Conservation (phyloP, 2,888 invertebrate genomes). For the Nomada flava region DNA sequence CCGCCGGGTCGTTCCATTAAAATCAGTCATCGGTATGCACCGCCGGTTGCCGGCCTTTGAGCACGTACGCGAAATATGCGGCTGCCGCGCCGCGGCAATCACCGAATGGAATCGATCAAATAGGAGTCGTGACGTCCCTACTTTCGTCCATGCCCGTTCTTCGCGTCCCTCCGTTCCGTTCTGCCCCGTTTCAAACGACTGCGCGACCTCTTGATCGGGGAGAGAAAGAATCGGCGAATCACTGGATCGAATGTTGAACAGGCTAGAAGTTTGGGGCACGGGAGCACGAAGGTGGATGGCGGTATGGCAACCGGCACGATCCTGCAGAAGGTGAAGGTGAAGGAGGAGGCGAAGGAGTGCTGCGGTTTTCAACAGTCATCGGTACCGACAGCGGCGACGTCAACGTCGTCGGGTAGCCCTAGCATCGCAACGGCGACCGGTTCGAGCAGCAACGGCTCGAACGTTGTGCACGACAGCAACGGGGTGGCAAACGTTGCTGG, state of each 20-base stretch:
- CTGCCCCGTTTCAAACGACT: not conserved
- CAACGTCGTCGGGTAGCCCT: conserved; percentile 36
- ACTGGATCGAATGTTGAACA: conserved; percentile 49
- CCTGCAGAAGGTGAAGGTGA: conserved; percentile 81
- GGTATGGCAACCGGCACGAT: conserved; percentile 71
- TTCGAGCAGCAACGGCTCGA: conserved; percentile 48
- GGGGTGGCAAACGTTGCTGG: conserved; percentile 51
- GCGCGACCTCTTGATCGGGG: not conserved
- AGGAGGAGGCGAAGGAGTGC: conserved; percentile 82
- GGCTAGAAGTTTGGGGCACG: conserved; percentile 56
- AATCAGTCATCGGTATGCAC: conserved; percentile 80
- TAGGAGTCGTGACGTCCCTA: conserved; percentile 57
- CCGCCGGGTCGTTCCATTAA: conserved; percentile 71
- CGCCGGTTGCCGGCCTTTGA: conserved; percentile 57
- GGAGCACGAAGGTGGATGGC: conserved; percentile 82
- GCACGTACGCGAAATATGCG: conserved; percentile 79
- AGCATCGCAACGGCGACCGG: conserved; percentile 42
- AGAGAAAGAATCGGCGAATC: not conserved
- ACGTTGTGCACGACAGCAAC: conserved; percentile 48
- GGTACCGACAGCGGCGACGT: conserved; percentile 43
- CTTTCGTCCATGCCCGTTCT: not conserved
- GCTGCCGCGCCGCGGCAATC: conserved; percentile 61
- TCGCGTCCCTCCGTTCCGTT: not conserved
- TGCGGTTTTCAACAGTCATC: conserved; percentile 70
- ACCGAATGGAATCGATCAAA: conserved; percentile 80